phyloP scores from a whole-genome alignment of 2,113 vertebrate species.

The Ahaetulla prasina region DNA sequence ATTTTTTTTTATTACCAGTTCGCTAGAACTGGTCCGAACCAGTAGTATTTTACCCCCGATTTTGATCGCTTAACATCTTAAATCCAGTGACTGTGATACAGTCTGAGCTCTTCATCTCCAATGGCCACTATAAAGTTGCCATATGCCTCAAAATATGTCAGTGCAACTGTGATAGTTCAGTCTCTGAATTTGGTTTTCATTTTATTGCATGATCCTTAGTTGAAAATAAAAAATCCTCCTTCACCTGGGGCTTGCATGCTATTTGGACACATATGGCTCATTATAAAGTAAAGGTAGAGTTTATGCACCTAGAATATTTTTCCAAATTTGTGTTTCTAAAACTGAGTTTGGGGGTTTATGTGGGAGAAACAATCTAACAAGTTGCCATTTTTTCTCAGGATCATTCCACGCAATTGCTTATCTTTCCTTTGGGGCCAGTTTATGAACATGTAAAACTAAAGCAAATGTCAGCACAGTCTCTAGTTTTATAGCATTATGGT shows the following conservation, averaged over 20 bases:
- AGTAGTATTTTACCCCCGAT: too few species aligned
- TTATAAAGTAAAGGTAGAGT: constrained; percentile 39
- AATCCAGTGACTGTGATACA: constrained; percentile 44
- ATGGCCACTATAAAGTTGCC: constrained; percentile 59
- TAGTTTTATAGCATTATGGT: constrained; percentile 34
- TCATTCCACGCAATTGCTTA: constrained; percentile 45
- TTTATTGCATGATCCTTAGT: constrained; percentile 44
- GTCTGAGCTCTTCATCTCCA: constrained; percentile 51
- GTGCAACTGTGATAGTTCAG: constrained; percentile 38
- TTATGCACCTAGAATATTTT: constrained; percentile 33
- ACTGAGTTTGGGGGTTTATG: constrained; percentile 16
- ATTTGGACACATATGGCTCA: constrained; percentile 42
- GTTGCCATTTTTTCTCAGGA: constrained; percentile 50
- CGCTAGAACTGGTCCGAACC: too few species aligned
- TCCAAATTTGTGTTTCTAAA: constrained; percentile 35
- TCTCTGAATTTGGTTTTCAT: constrained; percentile 35
- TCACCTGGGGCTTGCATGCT: constrained; percentile 33
- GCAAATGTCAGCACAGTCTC: constrained; percentile 58
- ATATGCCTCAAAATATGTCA: constrained; percentile 61
- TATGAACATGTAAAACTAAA: constrained; percentile 31
- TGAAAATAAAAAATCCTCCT: constrained; percentile 46
- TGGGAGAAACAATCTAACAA: constrained; percentile 14
- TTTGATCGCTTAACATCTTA: too few species aligned
- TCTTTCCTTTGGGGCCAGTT: constrained; percentile 48
- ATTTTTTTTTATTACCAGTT: too few species aligned